Conservation (phyloP, 2,797 vertebrate genomes). For the Distichodus sexfasciatus region DNA sequence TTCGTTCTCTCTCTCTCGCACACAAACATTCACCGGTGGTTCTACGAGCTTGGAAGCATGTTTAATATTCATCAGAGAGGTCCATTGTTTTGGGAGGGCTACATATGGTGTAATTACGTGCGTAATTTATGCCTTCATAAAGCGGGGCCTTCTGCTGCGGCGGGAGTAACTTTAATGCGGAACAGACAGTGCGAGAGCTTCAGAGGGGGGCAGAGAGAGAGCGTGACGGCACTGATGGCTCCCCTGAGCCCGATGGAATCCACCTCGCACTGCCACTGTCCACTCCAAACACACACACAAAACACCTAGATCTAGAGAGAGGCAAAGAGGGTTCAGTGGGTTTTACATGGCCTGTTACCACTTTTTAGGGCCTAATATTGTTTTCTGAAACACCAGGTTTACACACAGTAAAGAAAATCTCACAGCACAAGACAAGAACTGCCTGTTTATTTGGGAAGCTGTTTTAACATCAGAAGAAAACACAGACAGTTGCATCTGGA, state of each 20-base stretch:
- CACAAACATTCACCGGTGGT: constrained; percentile 40
- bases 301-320: neutral
- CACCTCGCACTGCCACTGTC: constrained; percentile 46
- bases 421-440: too few species aligned
- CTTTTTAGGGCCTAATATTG: neutral
- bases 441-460: too few species aligned
- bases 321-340: neutral
- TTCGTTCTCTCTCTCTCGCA: constrained; percentile 40
- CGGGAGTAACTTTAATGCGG: constrained; percentile 68
- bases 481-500: too few species aligned
- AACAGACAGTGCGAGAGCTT: constrained; percentile 64
- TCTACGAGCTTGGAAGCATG: constrained; percentile 49
- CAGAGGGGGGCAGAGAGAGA: constrained; percentile 60
- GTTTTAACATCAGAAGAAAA: too few species aligned
- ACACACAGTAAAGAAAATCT: neutral
- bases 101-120: constrained; percentile 72
- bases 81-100: constrained; percentile 69
- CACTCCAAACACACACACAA: constrained; percentile 14
- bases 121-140: constrained; percentile 75
- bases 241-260: constrained; percentile 60
- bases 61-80: constrained; percentile 74
- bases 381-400: neutral
- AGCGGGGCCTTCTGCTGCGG: constrained; percentile 68
- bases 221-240: constrained; percentile 62
- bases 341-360: neutral